Base-by-base conservation (phyloP, 1,140 invertebrate genomes). In the Phortica variegata region DNA sequence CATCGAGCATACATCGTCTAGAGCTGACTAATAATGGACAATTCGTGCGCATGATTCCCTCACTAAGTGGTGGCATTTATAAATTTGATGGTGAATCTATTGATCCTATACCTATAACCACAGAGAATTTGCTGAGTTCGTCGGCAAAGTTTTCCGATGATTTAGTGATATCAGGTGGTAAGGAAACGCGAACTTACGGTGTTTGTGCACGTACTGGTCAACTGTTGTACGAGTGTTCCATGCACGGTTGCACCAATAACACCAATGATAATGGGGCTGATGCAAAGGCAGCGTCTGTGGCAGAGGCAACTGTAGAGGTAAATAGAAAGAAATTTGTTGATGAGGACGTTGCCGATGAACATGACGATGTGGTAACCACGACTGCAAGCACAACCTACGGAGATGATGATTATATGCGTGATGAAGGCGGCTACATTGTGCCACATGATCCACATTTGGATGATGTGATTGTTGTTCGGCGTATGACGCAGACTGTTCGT, bases 71-170 rank as follows among this genome's bases (percentile, higher is more conserved):
- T 8, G 85, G 86, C 13, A 79, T 98, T 6, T 98, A 94, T 77
- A 90, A 88, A 73, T 91, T 94, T 76, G 90, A 95, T 80, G 93
- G 91, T 1, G 85, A 91, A 40, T 87, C 83, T 60, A 84, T 97
- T 43, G 89, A 96, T 78, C 84, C 88, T 1, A 79, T 97, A 42
- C 91, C 92, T 15, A 83, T 97, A 48, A 86, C 87, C 39, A 87
- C 90, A 0, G 92, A 95, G 43, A 84, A 86, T 52, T 80, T 98
- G 10, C 81, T 98, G 1, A 84, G 85, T 47, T 88, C 89, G 3
- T 91, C 92, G 1, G 89, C 88, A 75, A 86, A 86, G 65, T 88
- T 93, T 58, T 87, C 87, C 2, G 89, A 95, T 72, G 87, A 93
- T 77, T 66, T 92, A 20, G 85, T 93, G 16, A 89, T 96, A 62